Evolutionary conservation across 2,797 vertebrate genomes (phyloP), one percentile per base, ranked within the genome.

Genomic region (Columba guinea): DNA sequence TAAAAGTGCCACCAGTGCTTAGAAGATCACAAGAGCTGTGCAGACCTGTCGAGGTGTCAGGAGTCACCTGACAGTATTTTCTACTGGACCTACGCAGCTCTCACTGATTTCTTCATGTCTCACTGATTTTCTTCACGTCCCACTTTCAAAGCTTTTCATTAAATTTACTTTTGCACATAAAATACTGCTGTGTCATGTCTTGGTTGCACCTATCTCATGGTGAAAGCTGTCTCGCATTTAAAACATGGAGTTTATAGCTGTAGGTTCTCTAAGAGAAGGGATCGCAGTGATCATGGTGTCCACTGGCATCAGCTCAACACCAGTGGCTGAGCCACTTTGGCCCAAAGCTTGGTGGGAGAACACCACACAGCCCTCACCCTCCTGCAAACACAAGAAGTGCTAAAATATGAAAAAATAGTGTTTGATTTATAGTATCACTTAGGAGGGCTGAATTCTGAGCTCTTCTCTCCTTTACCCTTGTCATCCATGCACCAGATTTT

Each of bases 231-330:
- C n/a, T 69, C 51, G 24, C 10, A 17, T 65, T 79, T 94, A 52
- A 77, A 85, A 55, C 7, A 32, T n/a, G 46, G 22, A 22, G 19
- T 76, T 79, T 53, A 34, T 6, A 49, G 34, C 18, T 39, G 24
- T 19, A 84, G 32, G 44, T 34, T 78, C 78, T 13, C 21, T 17
- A 11, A 49, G 53, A 52, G 77, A 65, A 41, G 27, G 75, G 56
- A 18, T 48, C 0, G 0, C 24, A 49, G 37, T 15, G 20, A 46
- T 16, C 0, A 0, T 14, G 24, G 7, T 48, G 56, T 55, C 48
- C 34, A 4, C 30, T n/a, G 44, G 9, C 23, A 32, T 13, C 55
- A 62, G 48, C 34, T 77, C 55, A 77, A 12, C 37, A 18, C 5
- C 27, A 37, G 32, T 3, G 13, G 5, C 17, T 79, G 53, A 30